phyloP scores from a whole-genome alignment of 1,140 invertebrate genomes.

The Andricus grossulariae region DNA sequence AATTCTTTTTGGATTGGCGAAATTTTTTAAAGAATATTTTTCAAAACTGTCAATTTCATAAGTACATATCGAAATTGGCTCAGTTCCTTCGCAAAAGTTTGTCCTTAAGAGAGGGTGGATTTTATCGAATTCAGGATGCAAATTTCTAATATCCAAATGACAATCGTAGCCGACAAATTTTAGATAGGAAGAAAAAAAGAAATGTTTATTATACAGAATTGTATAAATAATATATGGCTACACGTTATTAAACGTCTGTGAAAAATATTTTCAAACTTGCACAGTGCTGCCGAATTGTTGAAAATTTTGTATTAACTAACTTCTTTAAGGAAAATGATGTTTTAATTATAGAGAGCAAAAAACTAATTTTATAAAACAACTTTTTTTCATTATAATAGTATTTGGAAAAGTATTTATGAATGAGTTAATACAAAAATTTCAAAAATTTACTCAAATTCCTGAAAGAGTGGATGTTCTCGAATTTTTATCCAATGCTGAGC shows the following conservation, averaged over 20 bases:
- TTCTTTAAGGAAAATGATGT: neutral
- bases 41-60: no score
- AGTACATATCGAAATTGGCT: no score
- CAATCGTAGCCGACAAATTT: slow-evolving; percentile 33
- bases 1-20: no score
- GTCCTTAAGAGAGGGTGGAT: slow-evolving; percentile 32
- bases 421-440: neutral
- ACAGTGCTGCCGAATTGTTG: neutral
- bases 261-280: neutral
- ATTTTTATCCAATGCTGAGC: neutral
- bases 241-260: neutral
- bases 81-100: neutral
- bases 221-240: neutral
- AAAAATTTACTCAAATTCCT: neutral
- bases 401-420: neutral
- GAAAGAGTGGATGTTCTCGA: neutral
- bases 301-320: neutral
- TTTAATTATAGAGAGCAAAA: no score
- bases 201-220: neutral
- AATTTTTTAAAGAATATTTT: no score
- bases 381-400: no score
- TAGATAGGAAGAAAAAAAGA: slow-evolving; percentile 10
- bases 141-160: slow-evolving; percentile 39
- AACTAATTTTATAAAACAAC: no score
- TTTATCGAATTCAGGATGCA: slow-evolving; percentile 28